Base-by-base conservation (phyloP, 30 jellyfish, hydroid and myxozoan species). In the Pelagia noctiluca region DNA sequence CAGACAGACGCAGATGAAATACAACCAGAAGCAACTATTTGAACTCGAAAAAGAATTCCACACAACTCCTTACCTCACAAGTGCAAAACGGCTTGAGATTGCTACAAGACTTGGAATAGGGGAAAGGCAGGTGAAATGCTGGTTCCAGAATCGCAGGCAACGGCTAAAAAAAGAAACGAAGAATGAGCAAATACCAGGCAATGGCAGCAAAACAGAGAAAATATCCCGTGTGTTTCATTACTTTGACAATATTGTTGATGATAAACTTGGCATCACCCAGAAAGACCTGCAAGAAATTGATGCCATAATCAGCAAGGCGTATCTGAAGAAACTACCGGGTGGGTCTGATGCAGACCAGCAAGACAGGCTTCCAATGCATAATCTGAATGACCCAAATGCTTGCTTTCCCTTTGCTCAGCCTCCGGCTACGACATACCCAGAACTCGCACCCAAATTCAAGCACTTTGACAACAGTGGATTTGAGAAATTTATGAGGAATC, bases 91-190 rank as follows among this genome's bases (percentile, higher is more conserved):
- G 25, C 47, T 25, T n/a, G 95, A 85, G 63, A 32, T 85, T 29
- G 88, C 95, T 18, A 50, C 42, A 35, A 38, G 57, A 31, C 34
- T 85, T 35, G 29, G 53, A 47, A 71, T 85, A n/a, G 86, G 30
- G 11, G 95, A 85, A 67, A 74, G 61, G 35, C 95, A 85, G 47
- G 78, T 85, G 3, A 85, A 85, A 28, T 30, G 63, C 1, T 85
- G 95, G 95, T 85, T 85, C 64, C 95, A 85, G 65, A 85, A 85
- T 34, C 80, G 86, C n/a, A 85, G 95, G 54, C 73, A 72, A 89
- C 28, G 95, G 34, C 61, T 48, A 19, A 85, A 85, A 36, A 85
- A 49, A 70, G 74, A 36, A n/a, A 28, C 34, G 54, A 50, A 29
- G 26, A 60, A 29, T 19, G 64, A 63, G 28, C 30, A 37, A 2